Conservation (phyloP, 2,113 vertebrate species). For the Eptesicus fuscus region DNA sequence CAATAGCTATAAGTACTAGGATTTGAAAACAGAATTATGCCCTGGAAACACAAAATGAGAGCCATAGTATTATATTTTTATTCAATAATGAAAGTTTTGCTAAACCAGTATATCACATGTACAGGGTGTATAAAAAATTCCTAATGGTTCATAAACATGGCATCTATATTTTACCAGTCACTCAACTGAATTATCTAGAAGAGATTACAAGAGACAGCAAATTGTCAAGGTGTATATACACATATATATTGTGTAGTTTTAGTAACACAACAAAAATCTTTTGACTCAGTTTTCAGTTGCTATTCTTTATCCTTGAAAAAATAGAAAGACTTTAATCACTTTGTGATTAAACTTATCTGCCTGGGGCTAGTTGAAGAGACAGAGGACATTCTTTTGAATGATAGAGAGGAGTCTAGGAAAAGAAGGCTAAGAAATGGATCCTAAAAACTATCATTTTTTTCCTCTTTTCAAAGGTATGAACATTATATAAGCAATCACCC, state of each 20-base stretch:
- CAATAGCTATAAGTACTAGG: not conserved
- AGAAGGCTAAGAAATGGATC: not conserved
- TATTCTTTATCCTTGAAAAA: slow-evolving; percentile 46
- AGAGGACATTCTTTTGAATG: not conserved
- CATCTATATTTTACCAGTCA: not conserved
- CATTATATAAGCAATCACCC: not conserved
- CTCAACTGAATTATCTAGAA: not conserved
- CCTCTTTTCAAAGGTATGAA: not conserved
- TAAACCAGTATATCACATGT: not conserved
- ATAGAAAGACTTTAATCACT: slow-evolving; percentile 44
- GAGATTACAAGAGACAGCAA: not conserved
- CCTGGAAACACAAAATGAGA: not conserved
- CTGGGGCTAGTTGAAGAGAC: not conserved
- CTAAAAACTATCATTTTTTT: not conserved
- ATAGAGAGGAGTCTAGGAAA: not conserved
- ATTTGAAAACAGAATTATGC: not conserved
- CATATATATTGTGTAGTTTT: not conserved
- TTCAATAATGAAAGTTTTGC: not conserved
- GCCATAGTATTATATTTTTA: not conserved
- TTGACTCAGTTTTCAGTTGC: slow-evolving; percentile 25
- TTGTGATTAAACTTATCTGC: not conserved
- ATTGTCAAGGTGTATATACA: not conserved
- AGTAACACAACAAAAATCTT: slow-evolving; percentile 26
- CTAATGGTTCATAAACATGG: not conserved
- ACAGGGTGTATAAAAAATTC: not conserved